Conservation (phyloP, 1,140 invertebrate genomes). For the Asobara japonica region DNA sequence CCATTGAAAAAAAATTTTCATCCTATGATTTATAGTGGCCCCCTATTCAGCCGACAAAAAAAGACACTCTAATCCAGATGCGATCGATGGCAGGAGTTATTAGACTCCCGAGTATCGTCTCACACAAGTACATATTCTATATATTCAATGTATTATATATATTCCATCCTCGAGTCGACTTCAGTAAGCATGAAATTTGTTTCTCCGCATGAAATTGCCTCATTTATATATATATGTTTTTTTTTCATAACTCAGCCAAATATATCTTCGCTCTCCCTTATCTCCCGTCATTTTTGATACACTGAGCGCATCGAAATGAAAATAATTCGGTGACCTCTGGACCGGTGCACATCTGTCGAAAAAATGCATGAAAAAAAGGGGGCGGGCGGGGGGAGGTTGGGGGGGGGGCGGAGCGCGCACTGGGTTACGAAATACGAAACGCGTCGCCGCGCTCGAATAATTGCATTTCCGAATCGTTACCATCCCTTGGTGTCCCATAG, state of each 20-base stretch:
- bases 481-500: slow-evolving; percentile 1
- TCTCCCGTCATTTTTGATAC: background rate
- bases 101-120: background rate
- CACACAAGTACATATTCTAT: background rate
- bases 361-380: slow-evolving; percentile 1
- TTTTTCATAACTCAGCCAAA: background rate
- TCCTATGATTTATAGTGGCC: background rate
- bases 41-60: background rate
- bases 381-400: background rate
- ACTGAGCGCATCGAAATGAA: background rate
- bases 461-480: slow-evolving; percentile 48
- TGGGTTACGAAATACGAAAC: slow-evolving; percentile 26
- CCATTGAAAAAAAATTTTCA: background rate
- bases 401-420: background rate
- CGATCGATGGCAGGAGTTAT: background rate
- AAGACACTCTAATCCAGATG: background rate
- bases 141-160: too few species aligned
- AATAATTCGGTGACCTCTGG: slow-evolving; percentile 1
- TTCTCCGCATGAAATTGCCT: background rate
- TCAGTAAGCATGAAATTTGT: background rate
- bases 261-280: background rate
- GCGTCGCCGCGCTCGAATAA: slow-evolving; percentile 45
- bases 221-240: background rate
- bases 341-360: background rate
- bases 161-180: too few species aligned